phyloP scores from a whole-genome alignment of 2,888 invertebrate species.

The Pachliopta kotzebuea region DNA sequence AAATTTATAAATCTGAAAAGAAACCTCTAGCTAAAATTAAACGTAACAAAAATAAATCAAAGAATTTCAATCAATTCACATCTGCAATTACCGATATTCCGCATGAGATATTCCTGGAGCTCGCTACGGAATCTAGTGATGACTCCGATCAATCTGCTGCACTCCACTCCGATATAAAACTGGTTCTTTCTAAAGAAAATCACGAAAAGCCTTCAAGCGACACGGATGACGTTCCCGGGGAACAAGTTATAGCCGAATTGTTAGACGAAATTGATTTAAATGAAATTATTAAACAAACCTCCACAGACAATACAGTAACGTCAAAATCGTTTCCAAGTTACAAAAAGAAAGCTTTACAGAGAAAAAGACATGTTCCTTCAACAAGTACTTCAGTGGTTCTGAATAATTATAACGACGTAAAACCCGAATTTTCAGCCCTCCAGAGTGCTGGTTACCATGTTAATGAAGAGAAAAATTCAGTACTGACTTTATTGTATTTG shows the following conservation, averaged over 20 bases:
- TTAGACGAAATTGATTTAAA: slow-evolving; percentile 45
- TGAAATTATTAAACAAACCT: slow-evolving; percentile 35
- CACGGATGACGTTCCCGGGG: slow-evolving; percentile 14
- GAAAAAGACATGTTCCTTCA: not conserved
- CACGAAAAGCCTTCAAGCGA: slow-evolving; percentile 1
- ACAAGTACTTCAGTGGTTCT: not conserved
- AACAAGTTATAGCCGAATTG: slow-evolving; percentile 40
- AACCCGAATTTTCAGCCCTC: not conserved
- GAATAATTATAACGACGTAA: not conserved
- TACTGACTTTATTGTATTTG: slow-evolving; percentile 44
- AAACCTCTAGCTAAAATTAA: slow-evolving; percentile 5
- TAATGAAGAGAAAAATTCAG: slow-evolving; percentile 32
- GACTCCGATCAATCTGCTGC: slow-evolving; percentile 14
- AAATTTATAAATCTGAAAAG: not conserved
- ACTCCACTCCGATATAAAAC: slow-evolving; percentile 1
- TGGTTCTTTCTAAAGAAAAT: not conserved
- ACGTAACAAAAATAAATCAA: not conserved
- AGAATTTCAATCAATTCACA: not conserved
- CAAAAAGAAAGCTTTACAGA: not conserved
- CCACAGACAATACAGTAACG: not conserved
- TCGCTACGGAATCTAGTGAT: slow-evolving; percentile 19
- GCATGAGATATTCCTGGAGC: slow-evolving; percentile 20
- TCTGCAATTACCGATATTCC: slow-evolving; percentile 2
- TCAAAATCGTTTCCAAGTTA: not conserved
- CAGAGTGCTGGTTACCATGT: slow-evolving; percentile 20